Conservation (phyloP, 2,888 invertebrate genomes). For the Drosophila parthenogenetica region DNA sequence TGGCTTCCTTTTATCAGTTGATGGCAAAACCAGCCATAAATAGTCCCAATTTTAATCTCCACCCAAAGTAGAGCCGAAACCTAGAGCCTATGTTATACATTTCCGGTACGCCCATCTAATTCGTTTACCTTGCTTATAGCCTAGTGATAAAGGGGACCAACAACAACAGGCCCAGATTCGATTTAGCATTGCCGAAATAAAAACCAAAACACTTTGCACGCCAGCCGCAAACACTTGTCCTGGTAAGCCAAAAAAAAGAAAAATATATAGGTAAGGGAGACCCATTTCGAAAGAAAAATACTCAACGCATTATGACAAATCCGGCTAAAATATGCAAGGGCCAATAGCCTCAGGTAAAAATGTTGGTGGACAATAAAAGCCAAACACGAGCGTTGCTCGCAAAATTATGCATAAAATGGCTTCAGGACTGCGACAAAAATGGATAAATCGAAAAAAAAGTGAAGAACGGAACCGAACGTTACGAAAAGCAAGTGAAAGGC, state of each 20-base stretch:
- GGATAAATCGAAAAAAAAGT: conserved; percentile 20
- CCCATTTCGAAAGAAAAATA: conserved; percentile 55
- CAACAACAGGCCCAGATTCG: conserved; percentile 50
- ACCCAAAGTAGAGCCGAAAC: neutral
- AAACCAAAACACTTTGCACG: conserved; percentile 63
- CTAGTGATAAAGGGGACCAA: conserved; percentile 55
- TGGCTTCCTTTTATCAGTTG: conserved; percentile 27
- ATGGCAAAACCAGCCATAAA: conserved; percentile 15
- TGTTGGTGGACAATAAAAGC: conserved; percentile 47
- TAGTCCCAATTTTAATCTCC: conserved; percentile 16
- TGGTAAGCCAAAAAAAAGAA: neutral
- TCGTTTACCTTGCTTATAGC: conserved; percentile 65
- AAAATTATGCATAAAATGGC: conserved; percentile 76
- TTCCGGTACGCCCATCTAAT: conserved; percentile 48
- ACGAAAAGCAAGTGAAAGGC: conserved; percentile 19
- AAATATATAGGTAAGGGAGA: neutral
- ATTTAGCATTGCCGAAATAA: conserved; percentile 52
- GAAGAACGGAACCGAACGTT: neutral
- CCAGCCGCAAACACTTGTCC: conserved; percentile 19
- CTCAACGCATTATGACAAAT: conserved; percentile 79
- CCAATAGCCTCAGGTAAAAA: conserved; percentile 74
- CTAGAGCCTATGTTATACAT: conserved; percentile 33
- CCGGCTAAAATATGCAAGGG: conserved; percentile 76
- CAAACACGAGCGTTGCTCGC: conserved; percentile 49
- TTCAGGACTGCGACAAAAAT: conserved; percentile 27